These are phyloP conservation scores for Phrynosoma platyrhinos DNA, from an alignment of 2,113 vertebrate genomes.

Conservation along the genomic window DNA sequence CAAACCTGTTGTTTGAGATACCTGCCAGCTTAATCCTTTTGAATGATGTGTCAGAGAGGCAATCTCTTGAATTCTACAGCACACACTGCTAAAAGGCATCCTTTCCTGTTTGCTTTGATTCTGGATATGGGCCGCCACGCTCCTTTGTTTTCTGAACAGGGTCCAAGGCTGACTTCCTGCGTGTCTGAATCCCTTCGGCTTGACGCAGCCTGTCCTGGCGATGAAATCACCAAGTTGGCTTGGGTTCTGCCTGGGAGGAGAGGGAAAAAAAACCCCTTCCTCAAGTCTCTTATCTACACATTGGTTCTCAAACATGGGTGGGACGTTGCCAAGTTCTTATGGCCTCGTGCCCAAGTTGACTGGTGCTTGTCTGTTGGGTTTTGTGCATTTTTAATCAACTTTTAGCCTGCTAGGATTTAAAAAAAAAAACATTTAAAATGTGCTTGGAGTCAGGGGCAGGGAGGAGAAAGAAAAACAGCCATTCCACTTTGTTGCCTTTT, in stretches of 20 bases:
- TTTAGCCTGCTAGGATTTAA: constrained; percentile 21
- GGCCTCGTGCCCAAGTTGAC: constrained; percentile 51
- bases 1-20: not conserved
- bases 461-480: constrained; percentile 1
- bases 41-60: not conserved
- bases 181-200: constrained; percentile 73
- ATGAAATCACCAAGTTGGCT: constrained; percentile 78
- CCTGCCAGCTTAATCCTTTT: constrained; percentile 11
- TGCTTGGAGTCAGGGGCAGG: not conserved
- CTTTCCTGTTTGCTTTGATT: constrained; percentile 9
- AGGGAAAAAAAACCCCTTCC: constrained; percentile 56
- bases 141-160: constrained; percentile 48
- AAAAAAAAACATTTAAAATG: not conserved
- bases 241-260: constrained; percentile 61
- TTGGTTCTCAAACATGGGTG: constrained; percentile 59
- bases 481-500: constrained; percentile 11
- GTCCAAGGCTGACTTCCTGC: constrained; percentile 75
- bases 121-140: not conserved
- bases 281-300: constrained; percentile 70
- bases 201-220: constrained; percentile 73
- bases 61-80: not conserved
- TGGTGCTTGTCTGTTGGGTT: constrained; percentile 25
- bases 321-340: constrained; percentile 63
- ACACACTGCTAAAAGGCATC: constrained; percentile 9
- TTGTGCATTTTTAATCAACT: constrained; percentile 28